Base-by-base conservation (phyloP, 2,888 invertebrate species). In the Thumatha senex region DNA sequence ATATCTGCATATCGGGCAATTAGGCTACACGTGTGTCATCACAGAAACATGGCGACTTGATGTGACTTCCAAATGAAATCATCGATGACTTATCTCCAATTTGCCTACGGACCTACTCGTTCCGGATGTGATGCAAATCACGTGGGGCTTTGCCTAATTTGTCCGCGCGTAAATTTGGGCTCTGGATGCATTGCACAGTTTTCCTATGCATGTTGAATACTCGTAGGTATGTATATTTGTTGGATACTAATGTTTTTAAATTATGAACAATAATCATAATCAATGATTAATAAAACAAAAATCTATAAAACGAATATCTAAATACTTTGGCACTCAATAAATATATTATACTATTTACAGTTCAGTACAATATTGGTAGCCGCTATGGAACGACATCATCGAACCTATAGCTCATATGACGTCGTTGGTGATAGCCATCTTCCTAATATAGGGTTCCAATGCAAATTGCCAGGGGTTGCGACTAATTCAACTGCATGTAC, bases 91-190 rank as follows among this genome's bases (percentile, higher is more conserved):
- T 40, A 44, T 18, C 24, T 15, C 13, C 40, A 40, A 43, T 47
- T 47, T 18, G 43, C 47, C 29, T 13, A 29, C 47, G 47, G 40
- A 12, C 11, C 18, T 24, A 24, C 14, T 44, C 39, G 40, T 33
- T 15, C 40, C 29, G 33, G 51, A 58, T 76, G 70, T 68, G 78
- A 84, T 85, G 84, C 85, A 86, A 83, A 86, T 84, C 80, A 77
- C 64, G 63, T 60, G 71, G 69, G 70, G 62, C 57, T 48, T 58
- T 64, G 65, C 67, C 79, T 81, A 82, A 84, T 83, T 81, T 80
- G 76, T 68, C 72, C 73, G 59, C 70, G 69, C 75, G 76, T 76
- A 76, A 77, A 83, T 82, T 80, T 62, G 59, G 70, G 54, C 63
- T 46, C 56, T 58, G 58, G 54, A n/a, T 24, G 43, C 50, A n/a